A percentile compares a stretch with the other conserved stretches of the same genome.
phyloP scores from a whole-genome alignment of 2,888 invertebrate genomes.

The Nemoura dubitans region DNA sequence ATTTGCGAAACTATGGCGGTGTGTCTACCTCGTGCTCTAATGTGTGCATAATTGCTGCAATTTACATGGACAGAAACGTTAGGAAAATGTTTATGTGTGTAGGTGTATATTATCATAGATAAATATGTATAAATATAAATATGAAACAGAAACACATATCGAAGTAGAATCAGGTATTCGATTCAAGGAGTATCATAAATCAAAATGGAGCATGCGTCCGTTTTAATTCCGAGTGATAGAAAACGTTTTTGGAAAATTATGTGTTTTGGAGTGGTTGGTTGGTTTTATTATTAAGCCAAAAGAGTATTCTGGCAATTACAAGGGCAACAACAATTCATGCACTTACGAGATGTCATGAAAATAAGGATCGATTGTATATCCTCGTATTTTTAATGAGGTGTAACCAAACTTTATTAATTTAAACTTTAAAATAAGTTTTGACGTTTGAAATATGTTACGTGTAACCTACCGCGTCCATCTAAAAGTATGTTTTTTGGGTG shows the following conservation, averaged over 20 bases:
- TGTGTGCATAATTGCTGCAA: background rate
- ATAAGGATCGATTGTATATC: slow-evolving; percentile 18
- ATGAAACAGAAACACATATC: too few species aligned
- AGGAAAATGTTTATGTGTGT: background rate
- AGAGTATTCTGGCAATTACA: background rate
- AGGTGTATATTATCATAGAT: background rate
- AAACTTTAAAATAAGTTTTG: slow-evolving; percentile 15
- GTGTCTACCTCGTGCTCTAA: too few species aligned
- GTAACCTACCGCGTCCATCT: background rate
- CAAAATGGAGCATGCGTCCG: background rate
- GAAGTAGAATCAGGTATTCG: too few species aligned
- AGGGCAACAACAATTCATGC: background rate
- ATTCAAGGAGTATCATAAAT: too few species aligned
- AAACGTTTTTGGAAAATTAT: background rate
- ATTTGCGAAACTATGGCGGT: background rate
- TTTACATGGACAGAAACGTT: background rate
- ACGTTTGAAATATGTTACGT: slow-evolving; percentile 12
- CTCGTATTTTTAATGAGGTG: slow-evolving; percentile 31
- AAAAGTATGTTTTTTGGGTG: background rate
- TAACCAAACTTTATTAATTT: slow-evolving; percentile 34
- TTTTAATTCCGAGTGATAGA: background rate
- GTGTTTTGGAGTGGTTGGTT: background rate
- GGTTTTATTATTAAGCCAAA: too few species aligned
- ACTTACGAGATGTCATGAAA: background rate
- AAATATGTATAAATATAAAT: background rate